These are phyloP conservation scores for Aquatica leii DNA, from an alignment of 2,888 invertebrate species.

Conservation along the genomic window DNA sequence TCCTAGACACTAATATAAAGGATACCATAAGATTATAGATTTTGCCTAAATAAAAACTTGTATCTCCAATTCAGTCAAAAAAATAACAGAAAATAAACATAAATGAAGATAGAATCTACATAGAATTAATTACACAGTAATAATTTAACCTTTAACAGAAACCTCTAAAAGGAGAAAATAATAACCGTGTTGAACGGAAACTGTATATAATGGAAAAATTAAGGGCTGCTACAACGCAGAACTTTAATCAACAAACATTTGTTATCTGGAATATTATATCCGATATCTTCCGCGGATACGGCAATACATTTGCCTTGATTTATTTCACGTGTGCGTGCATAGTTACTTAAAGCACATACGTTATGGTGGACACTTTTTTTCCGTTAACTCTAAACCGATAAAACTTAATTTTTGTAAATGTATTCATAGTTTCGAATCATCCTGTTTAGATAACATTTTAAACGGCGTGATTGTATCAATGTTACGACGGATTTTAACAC, in stretches of 20 bases:
- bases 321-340: slow-evolving; percentile 27
- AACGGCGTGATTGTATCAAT: neutral
- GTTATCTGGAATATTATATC: slow-evolving; percentile 32
- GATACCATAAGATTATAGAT: no score
- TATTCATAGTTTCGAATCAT: slow-evolving; percentile 9
- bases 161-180: slow-evolving; percentile 20
- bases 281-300: slow-evolving; percentile 29
- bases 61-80: no score
- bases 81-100: no score
- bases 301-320: slow-evolving; percentile 25
- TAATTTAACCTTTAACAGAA: slow-evolving; percentile 14
- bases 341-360: slow-evolving; percentile 2
- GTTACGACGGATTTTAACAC: slow-evolving; percentile 19
- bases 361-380: slow-evolving; percentile 12
- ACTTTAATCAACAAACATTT: slow-evolving; percentile 30
- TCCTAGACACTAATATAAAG: no score
- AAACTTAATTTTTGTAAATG: slow-evolving; percentile 13
- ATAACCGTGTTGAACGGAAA: slow-evolving; percentile 34
- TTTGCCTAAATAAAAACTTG: no score
- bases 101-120: no score
- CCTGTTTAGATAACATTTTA: slow-evolving; percentile 1
- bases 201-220: slow-evolving; percentile 32
- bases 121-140: neutral
- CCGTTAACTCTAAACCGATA: neutral
- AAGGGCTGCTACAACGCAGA: slow-evolving; percentile 26